These are phyloP conservation scores for Anableps anableps DNA, from an alignment of 2,797 vertebrate species.

Conservation along the genomic window DNA sequence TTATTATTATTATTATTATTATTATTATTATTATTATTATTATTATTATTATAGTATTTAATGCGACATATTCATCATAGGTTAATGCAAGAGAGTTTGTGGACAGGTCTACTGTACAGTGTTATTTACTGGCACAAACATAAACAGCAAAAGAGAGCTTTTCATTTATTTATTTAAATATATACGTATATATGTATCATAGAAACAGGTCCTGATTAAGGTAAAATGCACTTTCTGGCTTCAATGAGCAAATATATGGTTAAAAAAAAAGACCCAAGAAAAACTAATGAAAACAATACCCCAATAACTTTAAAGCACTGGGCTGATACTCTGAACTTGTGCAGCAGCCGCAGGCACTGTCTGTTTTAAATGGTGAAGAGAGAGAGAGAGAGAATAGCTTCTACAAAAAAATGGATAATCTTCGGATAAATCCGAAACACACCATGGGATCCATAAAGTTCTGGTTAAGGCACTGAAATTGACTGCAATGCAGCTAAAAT, in stretches of 20 bases:
- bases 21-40: too few relatives aligned
- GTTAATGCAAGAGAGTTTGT: background rate
- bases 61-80: background rate
- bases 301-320: background rate
- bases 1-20: too few relatives aligned
- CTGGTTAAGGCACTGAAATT: background rate
- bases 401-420: background rate
- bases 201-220: background rate
- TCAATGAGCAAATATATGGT: background rate
- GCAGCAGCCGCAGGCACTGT: background rate
- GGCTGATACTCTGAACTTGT: slow-evolving; percentile 3
- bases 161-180: background rate
- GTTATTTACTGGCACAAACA: background rate
- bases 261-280: background rate
- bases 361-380: background rate
- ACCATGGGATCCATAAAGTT: background rate
- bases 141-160: background rate
- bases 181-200: background rate
- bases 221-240: background rate
- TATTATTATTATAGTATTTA: too few relatives aligned
- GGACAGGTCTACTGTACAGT: background rate
- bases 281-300: background rate
- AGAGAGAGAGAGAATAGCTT: too few relatives aligned
- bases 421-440: background rate
- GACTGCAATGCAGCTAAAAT: background rate